Evolutionary conservation across 1,140 invertebrate genomes (phyloP), one percentile per base, ranked within the genome.

Genomic region (Sarcophaga peregrina): DNA sequence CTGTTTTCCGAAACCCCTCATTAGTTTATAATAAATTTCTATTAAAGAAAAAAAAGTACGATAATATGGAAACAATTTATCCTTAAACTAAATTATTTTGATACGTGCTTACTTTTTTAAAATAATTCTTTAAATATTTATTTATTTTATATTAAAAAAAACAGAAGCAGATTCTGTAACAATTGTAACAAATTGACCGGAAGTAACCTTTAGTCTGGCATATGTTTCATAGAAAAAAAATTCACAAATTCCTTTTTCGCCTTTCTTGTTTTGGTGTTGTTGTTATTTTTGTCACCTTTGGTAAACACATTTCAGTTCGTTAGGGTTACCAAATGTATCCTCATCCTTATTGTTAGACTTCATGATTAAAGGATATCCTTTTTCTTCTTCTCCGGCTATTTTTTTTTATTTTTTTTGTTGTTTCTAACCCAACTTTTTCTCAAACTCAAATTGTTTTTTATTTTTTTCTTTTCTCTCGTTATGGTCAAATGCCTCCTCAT

Each of bases 181-280:
- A 78, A 78, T 78, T 48, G 47, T 78, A 78, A 78, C 75, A 78
- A 78, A 78, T 78, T 78, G 75, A 78, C 75, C 75, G 75, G 75
- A 78, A 78, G 75, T 78, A 78, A 78, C 75, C 75, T 78, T 78
- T 50, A 78, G 75, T 78, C 75, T 78, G 37, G 75, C 75, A 78
- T 78, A 78, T 78, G 75, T 78, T 78, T 52, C 75, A 78, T 52
- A 20, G n/a, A 17, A 78, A 45, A 76, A 78, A 78, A n/a, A n/a
- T n/a, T 50, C 47, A 68, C 62, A 68, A 50, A 50, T 37, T 37
- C 25, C 25, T 37, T 37, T 37, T 37, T 37, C 25, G 4, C 25
- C 4, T 37, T n/a, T n/a, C n/a, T n/a, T n/a, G n/a, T n/a, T n/a
- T n/a, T n/a, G n/a, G n/a, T 37, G 25, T 37, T 37, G 25, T 37